Conservation (phyloP, 2,888 invertebrate species). For the Parnassius smintheus region DNA sequence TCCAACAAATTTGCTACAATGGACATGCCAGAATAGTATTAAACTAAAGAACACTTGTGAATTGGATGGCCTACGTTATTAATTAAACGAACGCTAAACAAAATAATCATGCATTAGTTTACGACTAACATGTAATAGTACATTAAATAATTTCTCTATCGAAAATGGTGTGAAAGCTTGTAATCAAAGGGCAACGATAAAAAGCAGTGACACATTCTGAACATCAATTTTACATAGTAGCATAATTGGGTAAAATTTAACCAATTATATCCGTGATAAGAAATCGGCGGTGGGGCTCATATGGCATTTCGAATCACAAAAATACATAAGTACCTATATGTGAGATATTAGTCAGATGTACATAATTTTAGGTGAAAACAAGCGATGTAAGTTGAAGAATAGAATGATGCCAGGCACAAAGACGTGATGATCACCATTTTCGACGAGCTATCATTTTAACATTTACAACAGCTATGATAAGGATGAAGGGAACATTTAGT, state of each 20-base stretch:
- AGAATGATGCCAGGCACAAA: constrained; percentile 43
- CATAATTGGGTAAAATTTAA: constrained; percentile 38
- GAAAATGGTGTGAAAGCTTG: constrained; percentile 70
- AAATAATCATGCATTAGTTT: constrained; percentile 21
- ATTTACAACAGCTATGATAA: constrained; percentile 64
- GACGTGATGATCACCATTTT: constrained; percentile 60
- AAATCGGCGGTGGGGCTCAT: constrained; percentile 33
- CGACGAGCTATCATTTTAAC: constrained; percentile 55
- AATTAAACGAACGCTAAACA: constrained; percentile 7
- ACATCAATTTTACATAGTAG: constrained; percentile 71
- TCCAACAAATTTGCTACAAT: not conserved
- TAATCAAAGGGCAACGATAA: constrained; percentile 54
- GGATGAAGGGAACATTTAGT: constrained; percentile 40
- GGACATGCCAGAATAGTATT: constrained; percentile 6
- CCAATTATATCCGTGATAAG: constrained; percentile 4
- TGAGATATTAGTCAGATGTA: constrained; percentile 13
- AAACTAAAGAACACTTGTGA: not conserved
- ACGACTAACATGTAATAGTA: constrained; percentile 30
- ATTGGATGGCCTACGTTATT: not conserved
- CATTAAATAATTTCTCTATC: constrained; percentile 53
- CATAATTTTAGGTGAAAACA: constrained; percentile 31
- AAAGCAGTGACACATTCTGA: constrained; percentile 58
- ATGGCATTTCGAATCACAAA: constrained; percentile 38
- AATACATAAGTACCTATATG: constrained; percentile 11
- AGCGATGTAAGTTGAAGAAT: constrained; percentile 50